phyloP scores from a whole-genome alignment of 2,113 vertebrate genomes.

The Hypomesus transpacificus region DNA sequence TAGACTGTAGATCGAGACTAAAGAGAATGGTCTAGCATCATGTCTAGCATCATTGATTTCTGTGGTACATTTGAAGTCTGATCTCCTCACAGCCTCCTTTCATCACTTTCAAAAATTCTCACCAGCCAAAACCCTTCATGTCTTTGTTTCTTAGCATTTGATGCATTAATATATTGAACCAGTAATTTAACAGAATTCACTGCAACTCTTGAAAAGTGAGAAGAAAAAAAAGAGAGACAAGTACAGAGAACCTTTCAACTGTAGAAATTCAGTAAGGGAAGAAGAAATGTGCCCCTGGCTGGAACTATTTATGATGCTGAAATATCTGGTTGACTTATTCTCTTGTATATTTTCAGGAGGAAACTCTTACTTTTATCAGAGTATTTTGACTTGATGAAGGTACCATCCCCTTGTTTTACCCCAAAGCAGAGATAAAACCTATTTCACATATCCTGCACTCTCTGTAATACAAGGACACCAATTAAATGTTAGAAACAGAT shows the following conservation, averaged over 20 bases:
- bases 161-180: background rate
- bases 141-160: constrained; percentile 10
- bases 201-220: too few species aligned
- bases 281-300: background rate
- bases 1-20: background rate
- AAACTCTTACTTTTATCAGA: too few species aligned
- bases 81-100: constrained; percentile 14
- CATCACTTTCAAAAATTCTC: constrained; percentile 30
- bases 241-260: background rate
- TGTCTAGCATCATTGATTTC: constrained; percentile 5
- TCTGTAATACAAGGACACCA: background rate
- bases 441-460: background rate
- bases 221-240: too few species aligned
- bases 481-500: background rate
- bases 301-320: background rate
- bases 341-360: too few species aligned
- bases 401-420: too few species aligned
- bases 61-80: constrained; percentile 24
- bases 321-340: too few species aligned
- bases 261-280: background rate
- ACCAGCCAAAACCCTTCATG: constrained; percentile 3
- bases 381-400: too few species aligned
- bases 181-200: too few species aligned
- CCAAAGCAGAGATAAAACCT: too few species aligned
- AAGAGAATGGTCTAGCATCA: background rate